Evolutionary conservation across 1,140 invertebrate genomes (phyloP).

Genomic region (Sinonovacula constricta): DNA sequence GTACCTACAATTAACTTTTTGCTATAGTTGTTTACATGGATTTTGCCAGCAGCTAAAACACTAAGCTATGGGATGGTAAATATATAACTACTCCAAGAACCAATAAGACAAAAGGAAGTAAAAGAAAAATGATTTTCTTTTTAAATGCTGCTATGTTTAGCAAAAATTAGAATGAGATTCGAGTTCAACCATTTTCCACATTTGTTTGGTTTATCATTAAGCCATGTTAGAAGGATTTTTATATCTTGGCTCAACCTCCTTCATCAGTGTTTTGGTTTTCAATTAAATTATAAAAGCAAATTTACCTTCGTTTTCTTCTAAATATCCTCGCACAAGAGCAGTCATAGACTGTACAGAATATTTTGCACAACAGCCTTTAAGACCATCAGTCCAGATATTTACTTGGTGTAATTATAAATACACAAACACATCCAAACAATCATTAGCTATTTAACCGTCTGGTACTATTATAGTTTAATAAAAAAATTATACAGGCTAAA

Average conservation of each 20-base stretch:
- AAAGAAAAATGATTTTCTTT: constrained; percentile 11
- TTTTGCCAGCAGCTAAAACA: constrained; percentile 8
- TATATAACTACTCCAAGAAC: neutral
- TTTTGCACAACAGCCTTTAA: constrained; percentile 15
- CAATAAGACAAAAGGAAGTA: constrained; percentile 10
- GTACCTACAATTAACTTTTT: constrained; percentile 9
- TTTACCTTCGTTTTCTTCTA: neutral
- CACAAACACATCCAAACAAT: too few relatives aligned
- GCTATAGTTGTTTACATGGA: constrained; percentile 10
- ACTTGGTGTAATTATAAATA: too few relatives aligned
- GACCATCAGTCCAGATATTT: constrained; percentile 18
- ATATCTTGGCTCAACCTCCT: constrained; percentile 21
- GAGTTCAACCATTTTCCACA: constrained; percentile 2
- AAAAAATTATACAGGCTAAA: constrained; percentile 9
- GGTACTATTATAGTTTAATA: constrained; percentile 16
- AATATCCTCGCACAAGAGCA: too few relatives aligned
- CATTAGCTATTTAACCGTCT: too few relatives aligned
- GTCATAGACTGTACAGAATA: constrained; percentile 37
- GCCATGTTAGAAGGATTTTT: constrained; percentile 22
- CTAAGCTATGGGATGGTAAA: constrained; percentile 18
- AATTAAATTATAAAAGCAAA: constrained; percentile 9
- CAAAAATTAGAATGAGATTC: constrained; percentile 20
- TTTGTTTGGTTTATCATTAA: too few relatives aligned
- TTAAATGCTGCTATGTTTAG: constrained; percentile 12
- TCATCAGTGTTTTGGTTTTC: constrained; percentile 9